A percentile compares a stretch with the other conserved stretches of the same genome.
Evolutionary conservation across 2,797 vertebrate genomes (phyloP).

Genomic region (Carcharodon carcharias): DNA sequence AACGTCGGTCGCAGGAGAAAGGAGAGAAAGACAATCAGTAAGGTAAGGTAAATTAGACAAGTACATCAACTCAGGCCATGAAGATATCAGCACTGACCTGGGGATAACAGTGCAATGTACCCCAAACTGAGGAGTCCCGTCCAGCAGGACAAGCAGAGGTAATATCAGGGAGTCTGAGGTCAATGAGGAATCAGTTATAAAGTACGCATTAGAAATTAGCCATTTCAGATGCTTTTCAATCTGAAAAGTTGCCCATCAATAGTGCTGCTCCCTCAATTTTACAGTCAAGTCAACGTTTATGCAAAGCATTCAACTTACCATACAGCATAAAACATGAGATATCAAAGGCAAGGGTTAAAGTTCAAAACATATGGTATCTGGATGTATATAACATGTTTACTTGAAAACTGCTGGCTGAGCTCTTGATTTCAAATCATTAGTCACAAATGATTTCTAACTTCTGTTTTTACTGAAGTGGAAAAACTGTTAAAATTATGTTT

Average conservation of each 20-base stretch:
- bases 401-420: not conserved
- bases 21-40: constrained; percentile 54
- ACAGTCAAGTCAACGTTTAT: not conserved
- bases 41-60: not conserved
- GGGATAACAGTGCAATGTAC: not conserved
- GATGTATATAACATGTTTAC: not conserved
- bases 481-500: not conserved
- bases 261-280: not conserved
- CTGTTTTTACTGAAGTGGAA: not conserved
- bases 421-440: not conserved
- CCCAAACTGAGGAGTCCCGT: not conserved
- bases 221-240: not conserved
- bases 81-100: constrained; percentile 10
- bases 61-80: not conserved
- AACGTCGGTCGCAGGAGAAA: constrained; percentile 49
- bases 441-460: not conserved
- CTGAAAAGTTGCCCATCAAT: not conserved
- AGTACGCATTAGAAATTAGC: not conserved
- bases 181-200: not conserved
- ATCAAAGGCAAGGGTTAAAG: not conserved
- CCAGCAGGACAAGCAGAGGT: not conserved
- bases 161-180: not conserved
- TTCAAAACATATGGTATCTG: not conserved
- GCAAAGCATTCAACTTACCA: not conserved
- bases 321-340: not conserved